Percentiles rank a stretch among this genome's conserved stretches.
phyloP scores from a whole-genome alignment of 2,797 vertebrate genomes.

The Nannoperca australis region DNA sequence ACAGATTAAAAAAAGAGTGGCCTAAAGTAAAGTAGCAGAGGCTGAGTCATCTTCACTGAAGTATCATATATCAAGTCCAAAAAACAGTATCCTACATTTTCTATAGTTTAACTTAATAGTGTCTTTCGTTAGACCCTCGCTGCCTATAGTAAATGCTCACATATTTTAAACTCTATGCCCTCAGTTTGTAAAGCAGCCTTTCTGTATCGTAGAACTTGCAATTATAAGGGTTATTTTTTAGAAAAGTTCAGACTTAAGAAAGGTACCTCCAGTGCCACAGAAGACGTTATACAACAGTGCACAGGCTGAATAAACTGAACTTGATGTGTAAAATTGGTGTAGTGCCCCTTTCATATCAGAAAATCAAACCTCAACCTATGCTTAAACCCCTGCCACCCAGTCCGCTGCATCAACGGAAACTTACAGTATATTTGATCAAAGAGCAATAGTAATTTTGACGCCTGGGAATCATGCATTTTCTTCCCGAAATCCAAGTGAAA shows the following conservation, averaged over 20 bases:
- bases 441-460: conserved; percentile 28
- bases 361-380: not conserved
- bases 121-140: not conserved
- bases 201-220: not conserved
- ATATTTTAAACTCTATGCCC: not conserved
- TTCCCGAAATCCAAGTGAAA: conserved; percentile 64
- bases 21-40: not conserved
- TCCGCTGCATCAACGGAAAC: conserved; percentile 24
- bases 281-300: no score
- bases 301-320: not conserved
- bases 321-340: not conserved
- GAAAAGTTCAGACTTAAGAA: not conserved
- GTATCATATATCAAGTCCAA: not conserved
- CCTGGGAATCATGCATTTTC: conserved; percentile 22
- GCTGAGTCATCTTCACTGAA: no score
- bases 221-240: not conserved
- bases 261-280: not conserved
- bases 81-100: not conserved
- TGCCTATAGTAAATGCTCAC: not conserved
- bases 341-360: conserved; percentile 23
- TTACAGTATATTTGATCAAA: conserved; percentile 34
- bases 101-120: not conserved
- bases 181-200: not conserved
- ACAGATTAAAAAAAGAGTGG: not conserved
- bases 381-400: conserved; percentile 13